phyloP scores from a whole-genome alignment of 2,797 vertebrate species.

The Phaenicophaeus curvirostris region DNA sequence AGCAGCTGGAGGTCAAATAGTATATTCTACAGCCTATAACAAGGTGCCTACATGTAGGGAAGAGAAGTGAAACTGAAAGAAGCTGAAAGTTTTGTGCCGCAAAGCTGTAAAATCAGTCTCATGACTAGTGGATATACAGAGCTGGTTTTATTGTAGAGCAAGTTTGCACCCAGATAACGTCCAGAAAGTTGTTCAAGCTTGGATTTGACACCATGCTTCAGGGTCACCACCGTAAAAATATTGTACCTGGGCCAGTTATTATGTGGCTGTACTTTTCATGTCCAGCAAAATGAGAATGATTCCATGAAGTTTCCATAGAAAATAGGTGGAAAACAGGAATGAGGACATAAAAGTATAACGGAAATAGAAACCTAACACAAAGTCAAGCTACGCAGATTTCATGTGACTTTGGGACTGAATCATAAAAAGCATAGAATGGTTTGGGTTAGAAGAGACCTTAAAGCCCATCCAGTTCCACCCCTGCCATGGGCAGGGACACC shows the following conservation, averaged over 20 bases:
- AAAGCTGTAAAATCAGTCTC: not conserved
- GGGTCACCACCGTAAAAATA: not conserved
- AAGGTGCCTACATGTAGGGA: not conserved
- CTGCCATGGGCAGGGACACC: no score
- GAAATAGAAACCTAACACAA: not conserved
- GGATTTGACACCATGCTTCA: not conserved
- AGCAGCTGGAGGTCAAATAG: not conserved
- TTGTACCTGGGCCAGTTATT: not conserved
- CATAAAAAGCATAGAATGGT: no score
- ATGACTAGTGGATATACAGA: not conserved
- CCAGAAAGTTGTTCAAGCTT: not conserved
- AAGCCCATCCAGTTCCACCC: no score
- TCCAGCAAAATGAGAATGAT: not conserved
- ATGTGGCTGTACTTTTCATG: not conserved
- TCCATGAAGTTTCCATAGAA: no score
- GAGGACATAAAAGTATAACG: not conserved
- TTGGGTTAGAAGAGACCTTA: no score
- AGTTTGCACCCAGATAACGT: not conserved
- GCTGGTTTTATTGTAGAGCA: not conserved
- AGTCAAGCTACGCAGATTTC: not conserved
- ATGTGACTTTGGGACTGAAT: not conserved
- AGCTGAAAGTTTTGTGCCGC: not conserved
- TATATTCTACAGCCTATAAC: not conserved
- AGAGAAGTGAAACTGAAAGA: not conserved
- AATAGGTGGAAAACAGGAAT: not conserved